Conservation (phyloP, 2,888 invertebrate species). For the Lysandra bellargus region DNA sequence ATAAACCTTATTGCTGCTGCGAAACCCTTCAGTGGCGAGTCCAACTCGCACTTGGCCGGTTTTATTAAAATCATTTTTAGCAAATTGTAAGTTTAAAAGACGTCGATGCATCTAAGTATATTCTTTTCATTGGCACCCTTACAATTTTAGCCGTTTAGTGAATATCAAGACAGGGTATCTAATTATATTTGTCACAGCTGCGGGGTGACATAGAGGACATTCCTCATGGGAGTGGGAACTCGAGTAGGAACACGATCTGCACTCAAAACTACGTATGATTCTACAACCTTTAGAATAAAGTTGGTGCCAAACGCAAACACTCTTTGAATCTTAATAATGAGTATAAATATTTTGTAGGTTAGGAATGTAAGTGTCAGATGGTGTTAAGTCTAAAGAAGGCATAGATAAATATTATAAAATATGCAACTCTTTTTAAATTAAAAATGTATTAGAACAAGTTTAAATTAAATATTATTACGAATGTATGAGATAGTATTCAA, state of each 20-base stretch:
- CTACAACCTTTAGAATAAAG: neutral
- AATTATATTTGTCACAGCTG: neutral
- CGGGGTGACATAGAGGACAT: neutral
- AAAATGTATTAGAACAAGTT: no score
- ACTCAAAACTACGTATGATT: neutral
- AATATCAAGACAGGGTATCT: neutral
- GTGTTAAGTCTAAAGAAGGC: no score
- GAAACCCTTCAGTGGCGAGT: no score
- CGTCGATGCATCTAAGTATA: neutral
- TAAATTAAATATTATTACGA: no score
- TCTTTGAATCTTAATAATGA: neutral
- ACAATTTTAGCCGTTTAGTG: neutral
- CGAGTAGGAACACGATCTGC: neutral
- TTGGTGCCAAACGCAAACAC: neutral
- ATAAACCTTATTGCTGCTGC: no score
- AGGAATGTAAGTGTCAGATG: neutral
- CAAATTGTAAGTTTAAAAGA: no score
- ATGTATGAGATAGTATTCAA: no score
- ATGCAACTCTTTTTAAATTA: no score
- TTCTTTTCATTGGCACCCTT: neutral
- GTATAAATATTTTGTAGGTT: no score
- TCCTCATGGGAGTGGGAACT: neutral
- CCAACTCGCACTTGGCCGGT: no score
- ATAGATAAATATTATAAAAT: no score
- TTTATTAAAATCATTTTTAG: no score